phyloP scores from a whole-genome alignment of 2,113 vertebrate species.

The Scatophagus argus region DNA sequence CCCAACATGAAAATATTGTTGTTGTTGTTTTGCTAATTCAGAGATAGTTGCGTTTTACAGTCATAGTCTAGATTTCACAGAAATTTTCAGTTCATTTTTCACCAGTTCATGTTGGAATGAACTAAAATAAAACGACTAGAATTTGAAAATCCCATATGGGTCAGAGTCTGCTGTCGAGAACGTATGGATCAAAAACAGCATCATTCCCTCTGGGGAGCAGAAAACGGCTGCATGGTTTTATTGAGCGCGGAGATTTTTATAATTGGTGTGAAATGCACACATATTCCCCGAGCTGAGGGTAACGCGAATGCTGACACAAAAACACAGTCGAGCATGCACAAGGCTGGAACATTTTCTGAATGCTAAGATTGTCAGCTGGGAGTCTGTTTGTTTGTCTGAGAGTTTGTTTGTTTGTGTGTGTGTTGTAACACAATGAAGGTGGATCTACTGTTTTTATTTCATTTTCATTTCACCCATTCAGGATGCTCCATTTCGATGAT shows the following conservation, averaged over 20 bases:
- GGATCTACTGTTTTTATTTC: constrained; percentile 2
- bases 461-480: constrained; percentile 9
- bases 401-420: background rate
- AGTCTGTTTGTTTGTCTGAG: background rate
- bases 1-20: background rate
- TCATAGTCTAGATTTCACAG: background rate
- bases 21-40: background rate
- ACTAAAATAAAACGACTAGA: background rate
- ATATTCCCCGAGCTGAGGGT: constrained; percentile 31
- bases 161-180: constrained; percentile 14
- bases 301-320: constrained; percentile 33
- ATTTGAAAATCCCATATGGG: constrained; percentile 28
- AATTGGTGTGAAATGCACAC: constrained; percentile 71
- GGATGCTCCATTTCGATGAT: no score
- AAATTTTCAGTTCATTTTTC: background rate
- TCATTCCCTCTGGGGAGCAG: constrained; percentile 2
- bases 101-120: background rate
- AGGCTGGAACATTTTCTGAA: background rate
- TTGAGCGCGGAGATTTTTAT: constrained; percentile 46
- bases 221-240: constrained; percentile 11
- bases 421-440: background rate
- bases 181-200: constrained; percentile 25
- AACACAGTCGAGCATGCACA: constrained; percentile 22
- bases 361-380: constrained; percentile 12
- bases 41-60: background rate